Conservation (phyloP, 2,888 invertebrate species). For the Eristalinus aeneus region DNA sequence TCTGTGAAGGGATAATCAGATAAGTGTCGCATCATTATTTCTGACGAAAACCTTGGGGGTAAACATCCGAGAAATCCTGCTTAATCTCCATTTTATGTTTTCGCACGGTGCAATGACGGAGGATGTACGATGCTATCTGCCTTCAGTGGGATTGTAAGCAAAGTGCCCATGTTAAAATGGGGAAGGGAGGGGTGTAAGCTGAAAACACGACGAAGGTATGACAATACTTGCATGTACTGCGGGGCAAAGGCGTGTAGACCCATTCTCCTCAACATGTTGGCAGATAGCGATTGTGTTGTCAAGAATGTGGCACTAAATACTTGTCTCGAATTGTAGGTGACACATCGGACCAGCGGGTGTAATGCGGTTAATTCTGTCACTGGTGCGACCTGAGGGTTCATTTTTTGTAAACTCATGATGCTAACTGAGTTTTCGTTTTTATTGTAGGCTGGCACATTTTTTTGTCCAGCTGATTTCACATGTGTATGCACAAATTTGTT, state of each 20-base stretch:
- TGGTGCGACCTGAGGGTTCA: not conserved
- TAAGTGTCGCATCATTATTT: constrained; percentile 43
- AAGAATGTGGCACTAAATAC: not conserved
- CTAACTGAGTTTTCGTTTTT: not conserved
- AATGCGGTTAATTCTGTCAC: not conserved
- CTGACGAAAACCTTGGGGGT: constrained; percentile 23
- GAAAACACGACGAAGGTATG: not conserved
- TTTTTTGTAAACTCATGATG: not conserved
- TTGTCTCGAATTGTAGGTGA: not conserved
- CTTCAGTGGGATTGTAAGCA: not conserved
- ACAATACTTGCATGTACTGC: not conserved
- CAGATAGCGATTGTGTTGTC: not conserved
- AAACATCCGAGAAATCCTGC: constrained; percentile 38
- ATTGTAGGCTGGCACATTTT: not conserved
- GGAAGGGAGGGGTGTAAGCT: not conserved
- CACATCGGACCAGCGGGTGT: not conserved
- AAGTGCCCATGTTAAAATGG: not conserved
- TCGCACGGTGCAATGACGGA: constrained; percentile 4
- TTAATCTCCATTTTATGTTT: constrained; percentile 34
- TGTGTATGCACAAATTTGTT: not conserved
- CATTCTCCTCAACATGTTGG: not conserved
- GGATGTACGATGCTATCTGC: not conserved
- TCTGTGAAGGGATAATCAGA: constrained; percentile 33
- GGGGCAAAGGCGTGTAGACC: not conserved
- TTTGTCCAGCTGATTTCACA: not conserved